Evolutionary conservation across 2,113 vertebrate genomes (phyloP).

Genomic region (Chaenocephalus aceratus): DNA sequence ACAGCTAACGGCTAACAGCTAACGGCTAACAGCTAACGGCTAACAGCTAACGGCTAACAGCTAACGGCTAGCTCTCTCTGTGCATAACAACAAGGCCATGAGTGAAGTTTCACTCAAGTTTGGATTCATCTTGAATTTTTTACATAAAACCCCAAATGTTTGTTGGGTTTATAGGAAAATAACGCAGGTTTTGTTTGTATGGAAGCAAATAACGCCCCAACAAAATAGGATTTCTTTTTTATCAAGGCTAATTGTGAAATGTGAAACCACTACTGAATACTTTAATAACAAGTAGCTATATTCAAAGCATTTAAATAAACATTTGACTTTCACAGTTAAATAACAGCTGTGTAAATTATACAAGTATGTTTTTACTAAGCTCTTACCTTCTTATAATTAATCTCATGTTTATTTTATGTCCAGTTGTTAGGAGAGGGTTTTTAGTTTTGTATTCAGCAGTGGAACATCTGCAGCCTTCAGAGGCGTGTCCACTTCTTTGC

Average conservation of each 20-base stretch:
- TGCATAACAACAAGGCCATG: constrained; percentile 87
- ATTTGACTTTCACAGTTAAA: too few relatives aligned
- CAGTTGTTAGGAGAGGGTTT: too few relatives aligned
- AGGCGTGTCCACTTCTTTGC: neutral
- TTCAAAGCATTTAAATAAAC: too few relatives aligned
- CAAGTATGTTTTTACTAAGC: too few relatives aligned
- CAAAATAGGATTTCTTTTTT: neutral
- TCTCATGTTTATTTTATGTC: too few relatives aligned
- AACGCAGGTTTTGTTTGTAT: neutral
- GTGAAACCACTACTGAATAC: neutral
- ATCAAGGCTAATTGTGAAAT: neutral
- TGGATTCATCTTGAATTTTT: neutral
- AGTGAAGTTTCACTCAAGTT: neutral
- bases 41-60: constrained; percentile 76
- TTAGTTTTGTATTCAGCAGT: too few relatives aligned
- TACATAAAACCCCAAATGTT: neutral
- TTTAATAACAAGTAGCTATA: neutral
- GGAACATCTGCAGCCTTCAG: too few relatives aligned
- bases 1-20: constrained; percentile 76
- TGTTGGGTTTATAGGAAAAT: neutral
- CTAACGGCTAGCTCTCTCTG: constrained; percentile 64
- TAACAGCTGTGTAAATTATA: too few relatives aligned
- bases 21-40: constrained; percentile 14
- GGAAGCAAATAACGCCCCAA: constrained; percentile 30
- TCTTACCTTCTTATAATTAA: too few relatives aligned